Evolutionary conservation across 64 coral and sea anemone genomes (phyloP).

Genomic region (Hydrozoanthus tunicans): DNA sequence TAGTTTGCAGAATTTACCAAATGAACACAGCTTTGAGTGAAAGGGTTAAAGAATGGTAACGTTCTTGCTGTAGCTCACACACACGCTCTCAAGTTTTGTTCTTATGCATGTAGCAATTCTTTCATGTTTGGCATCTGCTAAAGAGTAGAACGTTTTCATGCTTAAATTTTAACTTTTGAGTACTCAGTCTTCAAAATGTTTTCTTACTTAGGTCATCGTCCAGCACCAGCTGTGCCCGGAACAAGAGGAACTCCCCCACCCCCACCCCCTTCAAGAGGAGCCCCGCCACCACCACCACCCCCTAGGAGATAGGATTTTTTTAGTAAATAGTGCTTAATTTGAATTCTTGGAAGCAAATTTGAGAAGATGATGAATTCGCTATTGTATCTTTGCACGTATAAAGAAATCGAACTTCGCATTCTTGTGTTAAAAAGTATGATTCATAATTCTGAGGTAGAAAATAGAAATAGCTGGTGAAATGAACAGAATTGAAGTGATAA

Average conservation of each 20-base stretch:
- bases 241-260: conserved; percentile 50
- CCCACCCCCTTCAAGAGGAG: conserved; percentile 45
- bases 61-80: too few species aligned
- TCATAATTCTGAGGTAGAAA: neutral
- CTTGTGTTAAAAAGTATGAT: conserved; percentile 8
- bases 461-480: conserved; percentile 21
- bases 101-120: too few species aligned
- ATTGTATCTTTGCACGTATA: neutral
- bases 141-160: too few species aligned
- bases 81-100: too few species aligned
- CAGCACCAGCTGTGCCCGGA: conserved; percentile 40
- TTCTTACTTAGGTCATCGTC: conserved; percentile 10
- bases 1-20: too few species aligned
- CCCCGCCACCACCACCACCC: neutral
- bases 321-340: conserved; percentile 25
- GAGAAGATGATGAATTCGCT: neutral
- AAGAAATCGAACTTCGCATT: neutral
- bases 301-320: conserved; percentile 45
- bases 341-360: neutral
- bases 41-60: too few species aligned
- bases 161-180: neutral
- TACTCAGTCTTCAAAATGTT: neutral
- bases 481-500: conserved; percentile 8
- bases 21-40: too few species aligned
- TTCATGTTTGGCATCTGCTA: too few species aligned